Percentiles rank a stretch among this genome's conserved stretches.
Conservation (phyloP, 2,797 vertebrate genomes). For the Lutjanus argentimaculatus region DNA sequence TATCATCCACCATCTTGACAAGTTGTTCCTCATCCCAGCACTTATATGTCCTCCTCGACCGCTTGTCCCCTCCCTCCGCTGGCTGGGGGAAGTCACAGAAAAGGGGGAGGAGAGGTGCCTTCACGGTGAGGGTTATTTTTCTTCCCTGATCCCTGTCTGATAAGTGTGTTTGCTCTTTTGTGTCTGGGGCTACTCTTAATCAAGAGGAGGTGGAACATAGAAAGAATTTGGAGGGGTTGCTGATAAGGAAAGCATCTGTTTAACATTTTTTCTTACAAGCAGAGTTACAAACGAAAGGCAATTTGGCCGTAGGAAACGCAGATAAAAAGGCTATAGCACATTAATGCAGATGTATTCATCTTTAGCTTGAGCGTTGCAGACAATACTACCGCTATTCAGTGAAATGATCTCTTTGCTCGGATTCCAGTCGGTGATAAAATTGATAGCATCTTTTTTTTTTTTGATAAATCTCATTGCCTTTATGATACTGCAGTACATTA, state of each 20-base stretch:
- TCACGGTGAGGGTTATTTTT: constrained; percentile 75
- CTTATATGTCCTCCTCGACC: constrained; percentile 72
- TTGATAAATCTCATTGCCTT: constrained; percentile 23
- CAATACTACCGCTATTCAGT: constrained; percentile 35
- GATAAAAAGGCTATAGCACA: constrained; percentile 59
- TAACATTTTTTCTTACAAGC: constrained; percentile 64
- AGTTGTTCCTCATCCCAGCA: constrained; percentile 77
- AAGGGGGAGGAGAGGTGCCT: constrained; percentile 53
- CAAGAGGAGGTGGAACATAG: constrained; percentile 71
- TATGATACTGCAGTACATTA: constrained; percentile 9
- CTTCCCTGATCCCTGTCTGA: constrained; percentile 76
- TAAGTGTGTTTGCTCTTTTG: constrained; percentile 83
- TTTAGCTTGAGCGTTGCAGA: constrained; percentile 33
- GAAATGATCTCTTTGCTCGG: constrained; percentile 34
- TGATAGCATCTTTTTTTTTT: not conserved
- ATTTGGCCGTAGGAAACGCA: constrained; percentile 53
- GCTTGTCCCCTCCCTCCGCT: constrained; percentile 48
- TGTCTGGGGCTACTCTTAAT: constrained; percentile 78
- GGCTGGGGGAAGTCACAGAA: constrained; percentile 47
- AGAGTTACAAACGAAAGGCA: constrained; percentile 64
- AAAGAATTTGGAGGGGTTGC: constrained; percentile 60
- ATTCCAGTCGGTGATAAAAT: constrained; percentile 36
- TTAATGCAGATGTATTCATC: constrained; percentile 74
- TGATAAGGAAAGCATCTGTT: constrained; percentile 77
- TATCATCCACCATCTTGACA: constrained; percentile 84